Evolutionary conservation across 2,113 vertebrate species (phyloP).

Genomic region (Climacteris rufus): DNA sequence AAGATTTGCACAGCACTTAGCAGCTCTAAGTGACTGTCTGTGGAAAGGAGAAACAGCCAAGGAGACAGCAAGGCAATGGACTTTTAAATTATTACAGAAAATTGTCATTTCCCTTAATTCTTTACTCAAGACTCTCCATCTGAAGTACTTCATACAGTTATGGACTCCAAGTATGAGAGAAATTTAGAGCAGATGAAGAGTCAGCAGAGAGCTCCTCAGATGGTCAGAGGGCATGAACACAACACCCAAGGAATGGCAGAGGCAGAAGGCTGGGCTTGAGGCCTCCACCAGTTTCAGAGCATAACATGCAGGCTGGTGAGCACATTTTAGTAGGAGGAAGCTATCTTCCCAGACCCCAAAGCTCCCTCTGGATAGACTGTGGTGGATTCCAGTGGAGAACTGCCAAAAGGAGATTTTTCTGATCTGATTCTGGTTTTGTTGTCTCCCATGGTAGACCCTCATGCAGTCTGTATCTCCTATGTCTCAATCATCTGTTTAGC

Average conservation of each 20-base stretch:
- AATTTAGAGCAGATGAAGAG: background rate
- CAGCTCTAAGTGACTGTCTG: background rate
- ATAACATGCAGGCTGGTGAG: background rate
- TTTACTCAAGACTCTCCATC: background rate
- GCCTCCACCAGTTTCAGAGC: background rate
- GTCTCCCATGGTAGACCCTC: background rate
- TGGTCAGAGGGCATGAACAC: background rate
- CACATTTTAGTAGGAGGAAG: background rate
- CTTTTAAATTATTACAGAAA: background rate
- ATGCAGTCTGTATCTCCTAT: background rate
- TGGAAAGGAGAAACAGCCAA: background rate
- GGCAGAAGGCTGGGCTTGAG: background rate
- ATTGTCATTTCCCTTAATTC: background rate
- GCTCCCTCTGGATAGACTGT: background rate
- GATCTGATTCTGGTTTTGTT: background rate
- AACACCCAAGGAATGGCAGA: background rate
- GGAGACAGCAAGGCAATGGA: background rate
- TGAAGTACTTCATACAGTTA: background rate
- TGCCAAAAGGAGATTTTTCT: background rate
- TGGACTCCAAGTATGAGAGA: background rate
- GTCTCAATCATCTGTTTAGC: background rate
- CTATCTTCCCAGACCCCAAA: background rate
- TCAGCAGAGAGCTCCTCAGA: background rate
- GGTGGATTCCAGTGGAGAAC: background rate
- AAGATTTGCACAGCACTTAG: background rate